Base-by-base conservation (phyloP, 2,888 invertebrate genomes). In the Quadroppia sp. region DNA sequence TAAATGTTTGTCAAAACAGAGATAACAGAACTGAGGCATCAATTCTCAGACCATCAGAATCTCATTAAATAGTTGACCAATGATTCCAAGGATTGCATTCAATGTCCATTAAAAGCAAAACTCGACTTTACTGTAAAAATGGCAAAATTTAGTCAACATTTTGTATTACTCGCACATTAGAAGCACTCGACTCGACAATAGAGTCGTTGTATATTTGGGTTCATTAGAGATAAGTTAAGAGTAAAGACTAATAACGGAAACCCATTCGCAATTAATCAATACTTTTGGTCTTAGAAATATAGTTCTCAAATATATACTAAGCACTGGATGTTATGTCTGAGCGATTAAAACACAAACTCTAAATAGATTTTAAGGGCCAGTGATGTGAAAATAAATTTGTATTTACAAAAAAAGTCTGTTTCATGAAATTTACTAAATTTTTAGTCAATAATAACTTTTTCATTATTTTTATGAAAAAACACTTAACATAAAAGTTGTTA, bases 181-280 rank as follows among this genome's bases (percentile, higher is more conserved):
- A 11, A 56, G 25, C 20, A 13, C 23, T 28, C n/a, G n/a, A n/a
- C 23, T 56, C 23, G 56, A 28, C 13, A 56, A 28, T n/a, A n/a
- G n/a, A n/a, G n/a, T n/a, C 56, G 28, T 23, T 56, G 56, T 28
- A 56, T 56, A 56, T 56, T 56, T 56, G 20, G n/a, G n/a, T n/a
- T n/a, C n/a, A n/a, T n/a, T n/a, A n/a, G 28, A 56, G 56, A 56
- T 20, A 20, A 9, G 56, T 56, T 56, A 25, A 56, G 56, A 56
- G 28, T 56, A 28, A 56, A 17, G 56, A 56, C 56, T 56, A 56
- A 56, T 28, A 56, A 20, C 56, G 56, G 56, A 56, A 56, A 56
- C 56, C 56, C 25, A 56, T 13, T 56, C 23, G 28, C 56, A 56
- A 56, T 56, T 56, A 56, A 56, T 56, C 56, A 56, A 56, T 56